Evolutionary conservation across 2,113 vertebrate genomes (phyloP), one percentile per base, ranked within the genome.

Genomic region (Aramus guarauna): DNA sequence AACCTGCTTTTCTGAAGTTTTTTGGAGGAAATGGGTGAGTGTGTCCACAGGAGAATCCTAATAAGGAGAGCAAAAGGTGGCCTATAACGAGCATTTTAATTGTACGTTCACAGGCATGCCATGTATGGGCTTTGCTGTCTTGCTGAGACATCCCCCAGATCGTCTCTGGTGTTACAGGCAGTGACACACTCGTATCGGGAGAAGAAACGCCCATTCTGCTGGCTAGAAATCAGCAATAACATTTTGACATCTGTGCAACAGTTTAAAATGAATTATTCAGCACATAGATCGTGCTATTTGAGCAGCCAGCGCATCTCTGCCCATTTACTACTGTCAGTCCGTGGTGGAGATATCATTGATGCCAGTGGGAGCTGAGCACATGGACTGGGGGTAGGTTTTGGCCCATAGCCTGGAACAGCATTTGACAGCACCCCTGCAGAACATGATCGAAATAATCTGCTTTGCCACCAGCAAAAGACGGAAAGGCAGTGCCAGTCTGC

Each of bases 251-350:
- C 96, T 97, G 96, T 93, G 94, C 94, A 97, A 96, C 94, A 97
- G 96, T 97, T 97, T 92, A 96, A 96, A 94, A 96, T 97, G 96
- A 97, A 95, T 97, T 97, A 97, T 97, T 97, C 97, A 97, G 93
- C 85, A 62, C 74, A 90, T 63, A 88, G 94, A 93, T 91, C 17
- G 2, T 95, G 91, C 90, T 90, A 1, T 95, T 95, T 53, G 92
- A 96, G 92, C 91, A 96, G 96, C 96, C 94, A 96, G 94, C 85
- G 59, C 82, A 88, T 96, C 89, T 96, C 92, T 97, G 92, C 91
- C 95, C 96, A 34, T 96, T 95, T 89, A 92, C 92, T 94, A 85
- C 88, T 85, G 88, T 96, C 94, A 95, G 78, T 74, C 90, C 68
- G 0, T 90, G 85, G 72, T 94, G 92, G 74, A 94, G 90, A 68